Evolutionary conservation across 1,140 invertebrate species (phyloP), one percentile per base, ranked within the genome.

Genomic region (Hestina assimilis): DNA sequence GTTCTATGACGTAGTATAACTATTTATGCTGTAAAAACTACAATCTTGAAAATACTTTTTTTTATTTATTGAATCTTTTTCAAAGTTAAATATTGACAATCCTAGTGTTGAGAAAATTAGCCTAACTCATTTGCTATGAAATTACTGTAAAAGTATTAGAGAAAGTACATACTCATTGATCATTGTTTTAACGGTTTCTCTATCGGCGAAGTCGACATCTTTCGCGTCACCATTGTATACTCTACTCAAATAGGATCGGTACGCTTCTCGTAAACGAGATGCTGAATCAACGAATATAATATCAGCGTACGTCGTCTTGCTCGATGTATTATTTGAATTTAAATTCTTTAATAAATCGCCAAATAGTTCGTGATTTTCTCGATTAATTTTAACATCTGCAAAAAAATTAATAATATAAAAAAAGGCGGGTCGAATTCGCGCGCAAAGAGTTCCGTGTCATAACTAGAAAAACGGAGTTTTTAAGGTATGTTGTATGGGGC

Each of bases 81-180:
- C n/a, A n/a, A n/a, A n/a, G n/a, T n/a, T n/a, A n/a, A n/a, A n/a
- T n/a, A n/a, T n/a, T n/a, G n/a, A n/a, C n/a, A n/a, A n/a, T n/a
- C n/a, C n/a, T n/a, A n/a, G n/a, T n/a, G n/a, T n/a, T n/a, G n/a
- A n/a, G n/a, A n/a, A n/a, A n/a, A n/a, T n/a, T n/a, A n/a, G n/a
- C n/a, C n/a, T n/a, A n/a, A n/a, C n/a, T n/a, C n/a, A n/a, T n/a
- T n/a, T n/a, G n/a, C n/a, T n/a, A n/a, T n/a, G n/a, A n/a, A n/a
- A n/a, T n/a, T n/a, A n/a, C n/a, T n/a, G n/a, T n/a, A n/a, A n/a
- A n/a, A n/a, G n/a, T n/a, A n/a, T n/a, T n/a, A n/a, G n/a, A n/a
- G n/a, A n/a, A n/a, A n/a, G 11, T 29, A 77, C 80, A 79, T 35
- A 85, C 80, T 79, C 68, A 68, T 95, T 95, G 20, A 95, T 92